Evolutionary conservation across 1,140 invertebrate species (phyloP).

Genomic region (Teleogryllus occipitalis): DNA sequence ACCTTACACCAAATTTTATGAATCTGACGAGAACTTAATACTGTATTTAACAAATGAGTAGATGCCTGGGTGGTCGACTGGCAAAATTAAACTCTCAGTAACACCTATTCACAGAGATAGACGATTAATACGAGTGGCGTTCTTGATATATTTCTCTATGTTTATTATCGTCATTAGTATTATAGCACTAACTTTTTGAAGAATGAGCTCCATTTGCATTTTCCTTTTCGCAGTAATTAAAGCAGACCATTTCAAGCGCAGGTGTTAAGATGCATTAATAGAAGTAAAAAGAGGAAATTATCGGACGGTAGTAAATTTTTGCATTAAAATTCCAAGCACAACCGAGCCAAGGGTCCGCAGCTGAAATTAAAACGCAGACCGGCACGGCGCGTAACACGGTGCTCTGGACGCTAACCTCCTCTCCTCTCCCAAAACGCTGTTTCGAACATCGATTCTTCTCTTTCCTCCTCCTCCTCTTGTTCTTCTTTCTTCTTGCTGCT

Average conservation of each 20-base stretch:
- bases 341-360: not conserved
- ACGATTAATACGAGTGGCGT: no score
- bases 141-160: not conserved
- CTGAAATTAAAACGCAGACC: not conserved
- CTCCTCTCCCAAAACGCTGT: not conserved
- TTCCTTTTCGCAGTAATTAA: not conserved
- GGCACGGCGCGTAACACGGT: not conserved
- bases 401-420: not conserved
- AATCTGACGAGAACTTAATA: no score
- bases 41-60: no score
- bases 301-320: not conserved
- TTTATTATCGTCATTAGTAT: not conserved
- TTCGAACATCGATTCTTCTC: not conserved
- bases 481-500: not conserved
- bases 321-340: not conserved
- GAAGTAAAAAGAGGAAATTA: slow-evolving; percentile 5
- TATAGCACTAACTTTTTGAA: not conserved
- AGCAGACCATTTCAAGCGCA: not conserved
- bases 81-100: no score
- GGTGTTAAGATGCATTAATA: not conserved
- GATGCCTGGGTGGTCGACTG: no score
- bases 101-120: no score
- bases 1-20: no score
- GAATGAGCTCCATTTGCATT: not conserved
- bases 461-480: not conserved